Percentiles rank a stretch among this genome's conserved stretches.
phyloP scores from a whole-genome alignment of 2,797 vertebrate genomes.

The Okamejei kenojei region DNA sequence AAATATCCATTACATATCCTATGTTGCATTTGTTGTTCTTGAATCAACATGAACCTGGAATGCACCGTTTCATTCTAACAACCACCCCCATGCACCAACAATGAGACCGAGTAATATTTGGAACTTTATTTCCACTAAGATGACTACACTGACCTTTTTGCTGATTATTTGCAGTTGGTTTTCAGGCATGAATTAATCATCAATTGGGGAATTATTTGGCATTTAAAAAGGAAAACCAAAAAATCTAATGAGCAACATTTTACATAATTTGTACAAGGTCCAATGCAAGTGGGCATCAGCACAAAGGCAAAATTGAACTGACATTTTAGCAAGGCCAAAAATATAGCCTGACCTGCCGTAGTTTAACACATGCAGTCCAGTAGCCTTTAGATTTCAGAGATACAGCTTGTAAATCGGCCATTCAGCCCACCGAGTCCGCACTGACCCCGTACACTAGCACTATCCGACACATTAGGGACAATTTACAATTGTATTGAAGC shows the following conservation, averaged over 20 bases:
- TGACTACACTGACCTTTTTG: conserved; percentile 15
- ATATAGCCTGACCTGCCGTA: background rate
- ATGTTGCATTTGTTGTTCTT: background rate
- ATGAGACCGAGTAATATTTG: background rate
- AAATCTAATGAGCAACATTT: conserved; percentile 13
- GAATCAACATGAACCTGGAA: background rate
- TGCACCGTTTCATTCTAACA: background rate
- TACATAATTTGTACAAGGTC: background rate
- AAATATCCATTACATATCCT: background rate
- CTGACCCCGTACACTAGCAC: no score
- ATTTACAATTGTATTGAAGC: no score
- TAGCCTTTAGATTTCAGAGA: no score
- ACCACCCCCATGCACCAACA: background rate
- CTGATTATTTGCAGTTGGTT: conserved; percentile 26
- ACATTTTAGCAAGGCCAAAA: no score
- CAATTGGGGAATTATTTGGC: background rate
- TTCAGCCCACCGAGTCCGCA: no score
- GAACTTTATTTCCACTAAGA: background rate
- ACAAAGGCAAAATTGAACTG: background rate
- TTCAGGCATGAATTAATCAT: conserved; percentile 19
- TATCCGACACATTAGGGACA: no score
- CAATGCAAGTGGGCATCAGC: background rate
- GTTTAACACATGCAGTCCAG: background rate
- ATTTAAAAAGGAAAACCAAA: background rate
- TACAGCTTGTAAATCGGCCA: no score